Conservation (phyloP, 2,888 invertebrate genomes). For the Drosophila merina region DNA sequence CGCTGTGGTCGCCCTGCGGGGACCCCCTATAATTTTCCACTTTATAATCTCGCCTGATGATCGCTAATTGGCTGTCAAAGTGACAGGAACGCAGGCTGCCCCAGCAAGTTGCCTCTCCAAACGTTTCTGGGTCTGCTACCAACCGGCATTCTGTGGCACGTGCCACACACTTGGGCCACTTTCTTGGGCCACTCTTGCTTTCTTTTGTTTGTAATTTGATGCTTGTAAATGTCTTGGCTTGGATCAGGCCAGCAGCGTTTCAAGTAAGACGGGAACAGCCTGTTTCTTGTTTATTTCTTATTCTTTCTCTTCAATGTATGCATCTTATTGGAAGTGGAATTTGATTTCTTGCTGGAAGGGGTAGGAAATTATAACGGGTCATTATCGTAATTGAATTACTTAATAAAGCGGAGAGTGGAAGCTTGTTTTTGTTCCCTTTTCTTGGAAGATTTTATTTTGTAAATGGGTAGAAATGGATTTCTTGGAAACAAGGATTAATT, state of each 20-base stretch:
- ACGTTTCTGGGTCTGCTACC: slow-evolving; percentile 2
- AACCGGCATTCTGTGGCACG: slow-evolving; percentile 39
- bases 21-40: slow-evolving; percentile 43
- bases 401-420: slow-evolving; percentile 4
- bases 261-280: slow-evolving; percentile 7
- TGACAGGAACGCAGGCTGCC: slow-evolving; percentile 51
- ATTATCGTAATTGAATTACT: slow-evolving; percentile 15
- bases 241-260: slow-evolving; percentile 46
- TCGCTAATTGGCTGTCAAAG: slow-evolving; percentile 69
- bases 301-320: neutral
- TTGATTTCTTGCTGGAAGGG: slow-evolving; percentile 5
- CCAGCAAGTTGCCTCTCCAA: slow-evolving; percentile 15
- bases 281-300: neutral
- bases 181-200: slow-evolving; percentile 26
- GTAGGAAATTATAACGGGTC: slow-evolving; percentile 18
- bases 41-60: slow-evolving; percentile 58
- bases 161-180: slow-evolving; percentile 25
- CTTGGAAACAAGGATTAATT: no score
- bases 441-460: no score
- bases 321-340: slow-evolving; percentile 19
- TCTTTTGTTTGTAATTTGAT: slow-evolving; percentile 52
- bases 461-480: no score
- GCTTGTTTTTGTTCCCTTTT: no score
- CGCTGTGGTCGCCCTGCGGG: slow-evolving; percentile 8
- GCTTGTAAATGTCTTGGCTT: slow-evolving; percentile 63